Base-by-base conservation (phyloP, 2,888 invertebrate genomes). In the Eutolmus rufibarbis region DNA sequence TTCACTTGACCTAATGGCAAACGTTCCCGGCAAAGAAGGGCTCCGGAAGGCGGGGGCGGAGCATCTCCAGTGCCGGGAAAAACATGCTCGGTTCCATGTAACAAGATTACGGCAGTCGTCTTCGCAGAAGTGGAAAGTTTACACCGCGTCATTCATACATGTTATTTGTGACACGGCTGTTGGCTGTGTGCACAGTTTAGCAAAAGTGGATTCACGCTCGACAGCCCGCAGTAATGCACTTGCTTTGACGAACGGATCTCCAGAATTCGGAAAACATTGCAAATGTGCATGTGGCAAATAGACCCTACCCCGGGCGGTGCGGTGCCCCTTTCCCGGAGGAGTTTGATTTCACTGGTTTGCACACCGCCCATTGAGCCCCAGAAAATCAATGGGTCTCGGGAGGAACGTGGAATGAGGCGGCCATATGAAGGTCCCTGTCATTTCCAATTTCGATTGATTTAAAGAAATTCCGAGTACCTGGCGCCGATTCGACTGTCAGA, bases 1-100 rank as follows among this genome's bases (percentile, higher is more conserved):
- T 76, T 76, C 76, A 76, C 76, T 76, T 76, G 76, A 76, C 76
- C 76, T 76, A 76, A 76, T 76, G 76, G 76, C 76, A 37, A 76
- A 76, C 76, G 40, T 37, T 37, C 8, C 2, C 3, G 7, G 66
- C 28, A 34, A 34, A 34, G 7, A 9, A 66, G 3, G 66, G 19
- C 37, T 14, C 8, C 16, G 76, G 14, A 3, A 19, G 28, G 16
- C 16, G 2, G 37, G 31, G 31, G 3, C 3, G 76, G 37, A 34
- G 5, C 8, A 40, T 37, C 40, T 76, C n/a, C 76, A n/a, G 5
- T 31, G 16, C n/a, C 12, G 16, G n/a, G 76, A 76, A 40, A 19
- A 76, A 76, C 76, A 76, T 37, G 76, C 76, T 76, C 76, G 40
- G 76, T 76, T 8, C 37, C 76, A 8, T 76, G 76, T 76, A 76